Evolutionary conservation across 2,797 vertebrate species (phyloP).

Genomic region (Pithecia hirsuta): DNA sequence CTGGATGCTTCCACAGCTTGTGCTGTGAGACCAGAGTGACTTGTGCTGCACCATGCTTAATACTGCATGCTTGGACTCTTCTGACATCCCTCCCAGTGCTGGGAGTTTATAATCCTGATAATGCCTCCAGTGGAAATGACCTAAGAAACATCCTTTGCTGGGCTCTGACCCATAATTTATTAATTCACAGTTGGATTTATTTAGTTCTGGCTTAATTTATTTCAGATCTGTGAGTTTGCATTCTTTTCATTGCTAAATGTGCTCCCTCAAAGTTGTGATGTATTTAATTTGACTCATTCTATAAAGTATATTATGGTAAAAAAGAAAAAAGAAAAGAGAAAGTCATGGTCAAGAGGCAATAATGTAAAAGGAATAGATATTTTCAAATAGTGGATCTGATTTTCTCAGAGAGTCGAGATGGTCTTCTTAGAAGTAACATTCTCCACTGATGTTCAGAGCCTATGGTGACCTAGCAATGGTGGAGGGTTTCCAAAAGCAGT

Average conservation of each 20-base stretch:
- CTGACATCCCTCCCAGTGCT: background rate
- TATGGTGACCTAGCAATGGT: background rate
- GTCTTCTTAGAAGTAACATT: background rate
- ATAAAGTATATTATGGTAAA: background rate
- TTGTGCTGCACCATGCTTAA: background rate
- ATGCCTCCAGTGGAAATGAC: background rate
- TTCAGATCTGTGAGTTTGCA: background rate
- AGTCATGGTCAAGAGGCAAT: background rate
- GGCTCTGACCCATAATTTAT: background rate
- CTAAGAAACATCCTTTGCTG: background rate
- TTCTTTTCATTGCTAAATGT: background rate
- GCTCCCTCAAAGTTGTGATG: background rate
- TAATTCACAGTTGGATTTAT: background rate
- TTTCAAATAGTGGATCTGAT: background rate
- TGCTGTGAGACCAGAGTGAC: background rate
- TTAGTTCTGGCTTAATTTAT: background rate
- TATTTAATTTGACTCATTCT: background rate
- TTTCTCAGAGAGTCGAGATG: background rate
- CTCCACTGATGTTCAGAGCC: background rate
- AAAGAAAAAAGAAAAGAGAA: background rate
- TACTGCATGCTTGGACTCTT: background rate
- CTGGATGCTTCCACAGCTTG: background rate
- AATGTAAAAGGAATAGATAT: background rate
- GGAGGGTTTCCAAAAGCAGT: background rate
- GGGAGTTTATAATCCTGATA: background rate